Conservation (phyloP, 2,797 vertebrate genomes). For the Tragelaphus eurycerus region DNA sequence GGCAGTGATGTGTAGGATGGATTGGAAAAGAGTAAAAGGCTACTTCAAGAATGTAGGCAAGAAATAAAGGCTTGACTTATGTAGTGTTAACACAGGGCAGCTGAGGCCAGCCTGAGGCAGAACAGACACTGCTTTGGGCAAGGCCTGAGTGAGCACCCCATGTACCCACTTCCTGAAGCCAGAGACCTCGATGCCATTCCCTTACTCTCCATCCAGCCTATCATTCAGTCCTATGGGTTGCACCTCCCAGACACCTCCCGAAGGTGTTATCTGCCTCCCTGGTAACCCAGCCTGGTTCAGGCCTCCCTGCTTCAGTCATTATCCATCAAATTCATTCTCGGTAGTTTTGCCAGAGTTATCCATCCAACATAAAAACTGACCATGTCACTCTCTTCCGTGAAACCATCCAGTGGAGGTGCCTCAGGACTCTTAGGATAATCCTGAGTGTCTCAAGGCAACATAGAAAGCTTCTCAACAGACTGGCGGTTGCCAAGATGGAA, state of each 20-base stretch:
- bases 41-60: neutral
- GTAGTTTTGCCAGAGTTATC: neutral
- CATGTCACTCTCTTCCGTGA: neutral
- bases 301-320: neutral
- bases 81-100: neutral
- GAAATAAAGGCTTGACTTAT: neutral
- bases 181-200: neutral
- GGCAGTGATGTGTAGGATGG: neutral
- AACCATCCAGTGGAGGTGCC: neutral
- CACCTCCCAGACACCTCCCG: neutral
- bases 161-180: neutral
- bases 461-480: neutral
- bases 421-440: neutral
- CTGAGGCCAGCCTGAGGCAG: neutral
- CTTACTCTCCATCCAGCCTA: neutral
- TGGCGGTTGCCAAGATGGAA: neutral
- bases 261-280: neutral
- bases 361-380: neutral
- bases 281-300: neutral
- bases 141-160: neutral
- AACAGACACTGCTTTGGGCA: neutral
- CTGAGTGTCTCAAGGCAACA: neutral
- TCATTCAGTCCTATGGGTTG: neutral
- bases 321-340: neutral
- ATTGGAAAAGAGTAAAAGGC: neutral